Evolutionary conservation across 2,888 invertebrate species (phyloP).

Genomic region (Cephus rjabovi): DNA sequence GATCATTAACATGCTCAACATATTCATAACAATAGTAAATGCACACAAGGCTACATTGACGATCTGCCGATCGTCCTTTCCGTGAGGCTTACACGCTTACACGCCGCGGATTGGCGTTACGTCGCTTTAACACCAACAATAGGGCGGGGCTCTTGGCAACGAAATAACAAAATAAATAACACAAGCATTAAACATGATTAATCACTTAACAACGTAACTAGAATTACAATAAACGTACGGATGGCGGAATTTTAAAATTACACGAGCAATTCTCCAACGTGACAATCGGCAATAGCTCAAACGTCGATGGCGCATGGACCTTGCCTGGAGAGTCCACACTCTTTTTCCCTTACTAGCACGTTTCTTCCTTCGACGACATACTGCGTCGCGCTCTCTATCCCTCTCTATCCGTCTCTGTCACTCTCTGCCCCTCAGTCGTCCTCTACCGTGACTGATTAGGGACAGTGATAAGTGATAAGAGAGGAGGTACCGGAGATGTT

Average conservation of each 20-base stretch:
- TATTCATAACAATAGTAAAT: conserved; percentile 21
- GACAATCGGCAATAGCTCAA: not conserved
- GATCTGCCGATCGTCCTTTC: not conserved
- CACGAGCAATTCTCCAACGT: conserved; percentile 44
- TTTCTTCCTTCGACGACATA: not conserved
- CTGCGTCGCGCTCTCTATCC: not conserved
- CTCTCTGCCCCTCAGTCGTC: not conserved
- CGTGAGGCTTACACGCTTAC: too few relatives aligned
- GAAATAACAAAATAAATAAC: conserved; percentile 67
- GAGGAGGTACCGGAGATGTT: conserved; percentile 42
- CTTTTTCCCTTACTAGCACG: not conserved
- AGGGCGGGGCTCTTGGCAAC: conserved; percentile 30
- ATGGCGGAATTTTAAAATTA: conserved; percentile 58
- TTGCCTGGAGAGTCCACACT: not conserved
- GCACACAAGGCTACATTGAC: conserved; percentile 18
- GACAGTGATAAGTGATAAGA: conserved; percentile 8
- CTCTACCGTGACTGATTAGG: not conserved
- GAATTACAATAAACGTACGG: conserved; percentile 34
- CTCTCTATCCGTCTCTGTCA: not conserved
- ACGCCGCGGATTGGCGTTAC: too few relatives aligned
- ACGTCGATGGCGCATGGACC: not conserved
- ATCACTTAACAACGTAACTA: conserved; percentile 65
- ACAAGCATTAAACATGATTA: conserved; percentile 66
- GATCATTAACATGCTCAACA: not conserved
- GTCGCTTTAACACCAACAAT: too few relatives aligned